Conservation (phyloP, 2,113 vertebrate species). For the Oenanthe oenanthe region DNA sequence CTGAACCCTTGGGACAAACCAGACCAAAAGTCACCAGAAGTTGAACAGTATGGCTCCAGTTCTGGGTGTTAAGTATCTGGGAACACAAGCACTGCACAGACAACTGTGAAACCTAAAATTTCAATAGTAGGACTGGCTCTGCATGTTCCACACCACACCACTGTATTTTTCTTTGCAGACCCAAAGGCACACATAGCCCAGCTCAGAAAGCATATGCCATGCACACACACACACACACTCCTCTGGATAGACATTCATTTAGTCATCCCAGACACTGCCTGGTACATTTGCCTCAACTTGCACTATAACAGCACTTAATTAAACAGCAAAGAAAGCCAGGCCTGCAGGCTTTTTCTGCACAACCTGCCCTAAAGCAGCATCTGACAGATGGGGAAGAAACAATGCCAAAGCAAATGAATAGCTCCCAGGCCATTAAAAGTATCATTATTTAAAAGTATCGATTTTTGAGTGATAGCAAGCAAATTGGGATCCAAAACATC, state of each 20-base stretch:
- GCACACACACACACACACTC: not conserved
- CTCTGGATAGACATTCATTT: slow-evolving; percentile 22
- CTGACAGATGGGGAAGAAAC: not conserved
- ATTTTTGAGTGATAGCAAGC: not conserved
- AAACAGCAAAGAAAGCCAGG: slow-evolving; percentile 28
- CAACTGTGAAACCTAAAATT: not conserved
- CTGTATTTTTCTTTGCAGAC: not conserved
- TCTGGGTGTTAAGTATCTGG: not conserved
- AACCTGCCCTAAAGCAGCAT: slow-evolving; percentile 3
- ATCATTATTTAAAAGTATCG: not conserved
- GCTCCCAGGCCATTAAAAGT: not conserved
- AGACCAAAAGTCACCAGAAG: not conserved
- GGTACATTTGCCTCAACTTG: slow-evolving; percentile 56
- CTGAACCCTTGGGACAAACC: not conserved
- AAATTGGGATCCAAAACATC: not conserved
- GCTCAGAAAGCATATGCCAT: not conserved
- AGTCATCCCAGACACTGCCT: slow-evolving; percentile 8
- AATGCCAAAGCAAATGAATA: not conserved
- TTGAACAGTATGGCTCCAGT: not conserved
- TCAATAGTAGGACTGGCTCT: not conserved
- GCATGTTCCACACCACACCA: not conserved
- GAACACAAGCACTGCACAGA: not conserved
- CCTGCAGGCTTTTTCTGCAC: slow-evolving; percentile 34
- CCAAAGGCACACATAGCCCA: not conserved
- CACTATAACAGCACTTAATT: slow-evolving; percentile 45